Evolutionary conservation across 35 echinoderm and acorn worm genomes (phyloP).

Genomic region (Holothuria glaberrima): DNA sequence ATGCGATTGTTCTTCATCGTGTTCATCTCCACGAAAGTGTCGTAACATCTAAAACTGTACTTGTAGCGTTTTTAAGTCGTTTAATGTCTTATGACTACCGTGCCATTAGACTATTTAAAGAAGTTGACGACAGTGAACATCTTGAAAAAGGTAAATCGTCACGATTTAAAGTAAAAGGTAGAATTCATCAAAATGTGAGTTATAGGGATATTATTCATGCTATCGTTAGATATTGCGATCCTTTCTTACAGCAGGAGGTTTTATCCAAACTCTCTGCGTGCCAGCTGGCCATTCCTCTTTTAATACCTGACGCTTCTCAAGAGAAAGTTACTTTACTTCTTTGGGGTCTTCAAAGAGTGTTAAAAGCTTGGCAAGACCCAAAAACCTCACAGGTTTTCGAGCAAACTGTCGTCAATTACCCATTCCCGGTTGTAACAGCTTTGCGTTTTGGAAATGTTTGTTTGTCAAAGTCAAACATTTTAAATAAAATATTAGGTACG

Average conservation of each 20-base stretch:
- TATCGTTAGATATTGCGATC: constrained; percentile 10
- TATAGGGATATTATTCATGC: constrained; percentile 25
- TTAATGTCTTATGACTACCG: constrained; percentile 42
- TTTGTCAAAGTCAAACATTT: neutral
- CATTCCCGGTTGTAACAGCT: constrained; percentile 1
- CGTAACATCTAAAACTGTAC: neutral
- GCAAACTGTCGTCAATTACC: neutral
- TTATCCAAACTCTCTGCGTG: constrained; percentile 33
- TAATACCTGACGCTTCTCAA: neutral
- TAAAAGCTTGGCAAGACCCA: constrained; percentile 1
- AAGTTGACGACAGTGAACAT: neutral
- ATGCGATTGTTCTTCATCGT: neutral
- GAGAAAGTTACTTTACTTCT: neutral
- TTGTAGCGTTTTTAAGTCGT: constrained; percentile 9
- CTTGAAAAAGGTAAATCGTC: neutral
- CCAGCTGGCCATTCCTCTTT: constrained; percentile 26
- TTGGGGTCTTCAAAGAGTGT: constrained; percentile 17
- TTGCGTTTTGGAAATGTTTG: neutral
- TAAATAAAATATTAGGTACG: constrained; percentile 36
- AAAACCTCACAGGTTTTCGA: neutral
- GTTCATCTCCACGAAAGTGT: neutral
- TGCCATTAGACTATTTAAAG: constrained; percentile 3
- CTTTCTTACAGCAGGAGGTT: constrained; percentile 34
- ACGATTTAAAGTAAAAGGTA: neutral
- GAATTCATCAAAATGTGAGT: neutral